Evolutionary conservation across 2,797 vertebrate genomes (phyloP).

Genomic region (Pipistrellus nathusii): DNA sequence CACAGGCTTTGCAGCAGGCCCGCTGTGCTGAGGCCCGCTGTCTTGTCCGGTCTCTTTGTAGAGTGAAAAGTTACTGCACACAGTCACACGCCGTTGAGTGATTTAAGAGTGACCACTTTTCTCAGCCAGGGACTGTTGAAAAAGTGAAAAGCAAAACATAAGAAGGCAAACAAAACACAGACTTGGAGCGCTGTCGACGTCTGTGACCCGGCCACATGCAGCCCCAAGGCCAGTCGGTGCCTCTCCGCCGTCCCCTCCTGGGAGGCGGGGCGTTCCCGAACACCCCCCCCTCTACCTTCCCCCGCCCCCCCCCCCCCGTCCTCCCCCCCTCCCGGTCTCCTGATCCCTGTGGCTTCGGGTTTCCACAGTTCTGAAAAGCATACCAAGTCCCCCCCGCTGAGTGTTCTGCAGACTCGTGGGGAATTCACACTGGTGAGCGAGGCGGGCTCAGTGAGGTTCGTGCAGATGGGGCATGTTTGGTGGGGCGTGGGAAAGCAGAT

Average conservation of each 20-base stretch:
- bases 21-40: not conserved
- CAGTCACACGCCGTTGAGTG: rapidly evolving
- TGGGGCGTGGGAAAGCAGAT: not conserved
- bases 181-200: rapidly evolving
- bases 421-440: not conserved
- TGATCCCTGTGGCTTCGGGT: not conserved
- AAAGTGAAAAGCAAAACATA: conserved; percentile 19
- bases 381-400: not conserved
- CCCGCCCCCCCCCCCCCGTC: too few species aligned
- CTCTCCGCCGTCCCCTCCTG: rapidly evolving
- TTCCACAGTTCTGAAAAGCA: not conserved
- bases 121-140: not conserved
- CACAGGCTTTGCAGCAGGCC: too few species aligned
- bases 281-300: too few species aligned
- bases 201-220: not conserved
- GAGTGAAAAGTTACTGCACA: too few species aligned
- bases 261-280: not conserved
- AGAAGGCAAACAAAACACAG: not conserved
- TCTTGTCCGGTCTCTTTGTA: rapidly evolving
- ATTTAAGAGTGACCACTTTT: not conserved
- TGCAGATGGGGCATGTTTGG: not conserved
- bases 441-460: not conserved
- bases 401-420: not conserved
- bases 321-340: too few species aligned
- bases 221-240: rapidly evolving